Evolutionary conservation across 2,888 invertebrate genomes (phyloP), one percentile per base, ranked within the genome.

Genomic region (Linyphia triangularis): DNA sequence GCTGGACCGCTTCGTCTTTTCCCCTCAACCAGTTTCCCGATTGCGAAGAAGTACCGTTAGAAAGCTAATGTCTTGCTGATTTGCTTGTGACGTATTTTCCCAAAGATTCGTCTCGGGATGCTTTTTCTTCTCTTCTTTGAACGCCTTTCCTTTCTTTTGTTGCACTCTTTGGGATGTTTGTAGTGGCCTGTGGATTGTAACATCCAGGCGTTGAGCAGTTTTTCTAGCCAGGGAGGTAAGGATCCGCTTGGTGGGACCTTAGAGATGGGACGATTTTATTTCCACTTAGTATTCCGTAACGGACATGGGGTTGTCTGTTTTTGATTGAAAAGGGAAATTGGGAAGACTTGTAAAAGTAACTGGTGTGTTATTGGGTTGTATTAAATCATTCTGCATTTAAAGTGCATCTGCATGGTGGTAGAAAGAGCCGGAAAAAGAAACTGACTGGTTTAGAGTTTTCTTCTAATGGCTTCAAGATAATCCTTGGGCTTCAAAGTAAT

Each of bases 1-100:
- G 86, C 65, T 86, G 81, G 86, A 81, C 81, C 86, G 81, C 86
- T 86, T 73, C 30, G 63, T 75, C 51, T 13, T 13, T 63, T 75
- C 65, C 57, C 67, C 84, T n/a, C 84, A 75, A 84, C 84, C 75
- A 84, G 84, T 84, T 84, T 75, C 37, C 75, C n/a, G 30, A 65
- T 67, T 43, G 28, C 37, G 51, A 75, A 70, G 83, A 65, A 84
- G 83, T 84, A 63, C 83, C 83, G 83, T 84, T 84, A 84, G 73
- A 72, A 72, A 82, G 70, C 61, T 51, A 3, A 51, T 51, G 59
- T 57, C 63, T 81, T 59, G 59, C 51, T 70, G 43, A 82, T 70
- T 59, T 82, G 70, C 82, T 82, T 82, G 70, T 81, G 59, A 37
- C 70, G 26, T 59, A 70, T 37, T 51, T 43, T 67, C 22, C 67